A percentile compares a stretch with the other conserved stretches of the same genome.
Conservation (phyloP, 2,797 vertebrate species). For the Bradypodion pumilum region DNA sequence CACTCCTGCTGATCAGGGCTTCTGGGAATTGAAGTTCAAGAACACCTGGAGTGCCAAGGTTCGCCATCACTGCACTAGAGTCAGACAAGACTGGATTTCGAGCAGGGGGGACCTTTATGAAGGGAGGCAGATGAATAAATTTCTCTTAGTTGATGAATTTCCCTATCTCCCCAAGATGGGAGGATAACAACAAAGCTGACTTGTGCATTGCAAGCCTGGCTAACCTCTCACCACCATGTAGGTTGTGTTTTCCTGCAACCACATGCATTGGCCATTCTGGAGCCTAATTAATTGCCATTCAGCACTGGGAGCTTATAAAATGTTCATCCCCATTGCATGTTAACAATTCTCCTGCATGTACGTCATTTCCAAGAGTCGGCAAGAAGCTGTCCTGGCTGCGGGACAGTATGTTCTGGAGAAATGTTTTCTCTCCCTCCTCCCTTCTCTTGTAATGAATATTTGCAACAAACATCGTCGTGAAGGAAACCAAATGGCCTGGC, state of each 20-base stretch:
- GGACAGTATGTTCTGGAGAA: background rate
- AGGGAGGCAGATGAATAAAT: background rate
- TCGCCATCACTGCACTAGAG: too few species aligned
- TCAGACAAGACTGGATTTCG: too few species aligned
- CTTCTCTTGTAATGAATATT: background rate
- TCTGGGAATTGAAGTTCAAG: too few species aligned
- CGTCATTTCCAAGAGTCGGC: conserved; percentile 10
- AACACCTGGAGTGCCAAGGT: too few species aligned
- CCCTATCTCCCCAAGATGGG: background rate
- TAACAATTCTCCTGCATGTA: conserved; percentile 31
- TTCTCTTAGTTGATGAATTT: conserved; percentile 18
- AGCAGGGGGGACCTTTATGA: too few species aligned
- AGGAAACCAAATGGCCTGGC: background rate
- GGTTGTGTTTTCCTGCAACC: background rate
- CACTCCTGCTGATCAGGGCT: too few species aligned
- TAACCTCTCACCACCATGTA: rapidly evolving
- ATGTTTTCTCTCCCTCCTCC: background rate
- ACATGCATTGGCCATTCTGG: background rate
- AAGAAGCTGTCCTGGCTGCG: background rate
- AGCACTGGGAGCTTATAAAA: conserved; percentile 11
- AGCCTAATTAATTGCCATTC: conserved; percentile 34
- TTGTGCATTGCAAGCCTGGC: background rate
- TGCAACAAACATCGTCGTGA: background rate
- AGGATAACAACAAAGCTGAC: background rate
- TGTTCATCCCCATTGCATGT: conserved; percentile 13